Percentiles rank a stretch among this genome's conserved stretches.
These are phyloP conservation scores for Hemibagrus guttatus DNA, from an alignment of 2,797 vertebrate genomes.

Conservation along the genomic window DNA sequence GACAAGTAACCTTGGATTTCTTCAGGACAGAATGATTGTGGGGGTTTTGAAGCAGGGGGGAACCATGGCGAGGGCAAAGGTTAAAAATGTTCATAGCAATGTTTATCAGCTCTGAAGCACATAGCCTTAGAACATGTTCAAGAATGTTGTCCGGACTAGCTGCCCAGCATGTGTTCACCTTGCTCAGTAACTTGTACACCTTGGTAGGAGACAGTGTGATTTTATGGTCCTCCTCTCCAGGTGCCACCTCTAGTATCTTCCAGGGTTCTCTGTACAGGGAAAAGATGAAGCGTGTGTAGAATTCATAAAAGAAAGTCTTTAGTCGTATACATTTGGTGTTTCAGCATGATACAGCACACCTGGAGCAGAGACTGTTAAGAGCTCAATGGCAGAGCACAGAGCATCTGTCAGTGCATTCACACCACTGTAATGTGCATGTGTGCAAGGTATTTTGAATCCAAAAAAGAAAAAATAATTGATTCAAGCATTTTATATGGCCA, in stretches of 20 bases:
- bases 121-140: background rate
- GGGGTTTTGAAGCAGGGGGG: background rate
- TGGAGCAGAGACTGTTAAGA: no score
- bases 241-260: background rate
- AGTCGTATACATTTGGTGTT: background rate
- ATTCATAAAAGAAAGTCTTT: background rate
- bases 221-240: background rate
- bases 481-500: no score
- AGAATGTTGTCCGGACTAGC: background rate
- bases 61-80: background rate
- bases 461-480: no score
- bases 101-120: background rate
- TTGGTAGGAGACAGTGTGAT: background rate
- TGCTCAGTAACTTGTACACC: background rate
- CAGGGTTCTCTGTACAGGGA: background rate
- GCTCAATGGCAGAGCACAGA: no score
- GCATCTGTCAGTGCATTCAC: no score
- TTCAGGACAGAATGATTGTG: background rate
- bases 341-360: background rate
- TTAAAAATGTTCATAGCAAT: background rate
- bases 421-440: no score
- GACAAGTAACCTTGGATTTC: background rate
- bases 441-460: no score
- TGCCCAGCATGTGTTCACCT: background rate
- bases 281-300: background rate